Evolutionary conservation across 2,888 invertebrate genomes (phyloP).

Genomic region (Achlya flavicornis): DNA sequence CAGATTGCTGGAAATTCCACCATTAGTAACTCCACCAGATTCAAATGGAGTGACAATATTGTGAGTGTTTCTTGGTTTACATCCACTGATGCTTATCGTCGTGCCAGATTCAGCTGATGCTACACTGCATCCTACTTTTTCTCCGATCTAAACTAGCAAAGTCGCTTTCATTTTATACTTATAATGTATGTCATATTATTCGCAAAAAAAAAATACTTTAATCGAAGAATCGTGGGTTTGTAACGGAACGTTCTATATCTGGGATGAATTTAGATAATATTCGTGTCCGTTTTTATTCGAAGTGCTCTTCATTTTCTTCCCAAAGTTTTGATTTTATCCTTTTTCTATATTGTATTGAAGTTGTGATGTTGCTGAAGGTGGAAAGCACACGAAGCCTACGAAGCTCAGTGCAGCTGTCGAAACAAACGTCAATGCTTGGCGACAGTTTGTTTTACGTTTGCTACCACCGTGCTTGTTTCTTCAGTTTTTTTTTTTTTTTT

Average conservation of each 20-base stretch:
- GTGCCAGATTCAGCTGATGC: conserved; percentile 28
- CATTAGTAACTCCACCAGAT: background rate
- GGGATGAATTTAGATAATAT: background rate
- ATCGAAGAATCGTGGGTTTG: conserved; percentile 1
- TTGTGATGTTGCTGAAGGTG: no score
- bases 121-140: conserved; percentile 37
- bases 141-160: conserved; percentile 20
- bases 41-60: background rate
- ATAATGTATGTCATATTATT: conserved; percentile 17
- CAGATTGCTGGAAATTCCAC: background rate
- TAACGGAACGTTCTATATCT: conserved; percentile 1
- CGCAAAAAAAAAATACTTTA: conserved; percentile 9
- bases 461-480: no score
- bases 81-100: conserved; percentile 24
- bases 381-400: no score
- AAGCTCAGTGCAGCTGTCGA: no score
- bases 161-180: conserved; percentile 33
- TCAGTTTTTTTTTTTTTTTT: no score
- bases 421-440: no score
- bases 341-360: background rate
- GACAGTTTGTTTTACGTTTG: no score
- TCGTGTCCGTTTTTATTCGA: background rate
- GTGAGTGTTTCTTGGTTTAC: background rate
- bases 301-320: no score
- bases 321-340: no score